Percentiles rank a stretch among this genome's conserved stretches.
These are phyloP conservation scores for Zaprionus gabonicus DNA, from an alignment of 1,140 invertebrate genomes.

Conservation along the genomic window DNA sequence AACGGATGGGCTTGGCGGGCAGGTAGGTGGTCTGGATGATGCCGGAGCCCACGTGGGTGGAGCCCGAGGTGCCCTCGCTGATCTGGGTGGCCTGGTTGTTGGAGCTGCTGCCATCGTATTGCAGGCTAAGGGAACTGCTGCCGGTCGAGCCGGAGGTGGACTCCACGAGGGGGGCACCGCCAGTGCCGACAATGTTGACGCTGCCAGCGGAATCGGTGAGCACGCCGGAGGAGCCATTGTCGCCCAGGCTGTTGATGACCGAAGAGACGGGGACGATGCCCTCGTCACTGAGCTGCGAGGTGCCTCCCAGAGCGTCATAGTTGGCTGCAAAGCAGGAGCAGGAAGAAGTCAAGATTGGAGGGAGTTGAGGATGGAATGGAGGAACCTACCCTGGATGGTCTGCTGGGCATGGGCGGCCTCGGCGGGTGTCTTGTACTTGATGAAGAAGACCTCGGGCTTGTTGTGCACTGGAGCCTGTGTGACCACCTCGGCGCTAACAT, in stretches of 20 bases:
- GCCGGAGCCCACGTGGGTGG: conserved; percentile 55
- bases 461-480: conserved; percentile 85
- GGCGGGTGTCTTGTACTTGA: conserved; percentile 90
- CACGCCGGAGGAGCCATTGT: conserved; percentile 65
- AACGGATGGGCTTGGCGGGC: conserved; percentile 65
- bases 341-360: not conserved
- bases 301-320: conserved; percentile 76
- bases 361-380: not conserved
- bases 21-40: conserved; percentile 79
- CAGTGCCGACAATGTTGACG: conserved; percentile 66
- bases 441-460: conserved; percentile 91
- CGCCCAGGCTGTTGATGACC: conserved; percentile 72
- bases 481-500: conserved; percentile 75
- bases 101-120: conserved; percentile 38
- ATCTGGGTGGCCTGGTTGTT: conserved; percentile 14
- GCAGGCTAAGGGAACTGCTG: conserved; percentile 9
- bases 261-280: conserved; percentile 72
- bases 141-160: not conserved
- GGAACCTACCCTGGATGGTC: conserved; percentile 73
- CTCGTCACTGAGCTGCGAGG: conserved; percentile 64
- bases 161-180: conserved; percentile 58
- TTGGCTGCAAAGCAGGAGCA: conserved; percentile 56
- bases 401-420: conserved; percentile 83
- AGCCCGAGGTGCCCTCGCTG: conserved; percentile 21
- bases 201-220: conserved; percentile 47